Conservation (phyloP, 2,797 vertebrate species). For the Scolopax rusticola region DNA sequence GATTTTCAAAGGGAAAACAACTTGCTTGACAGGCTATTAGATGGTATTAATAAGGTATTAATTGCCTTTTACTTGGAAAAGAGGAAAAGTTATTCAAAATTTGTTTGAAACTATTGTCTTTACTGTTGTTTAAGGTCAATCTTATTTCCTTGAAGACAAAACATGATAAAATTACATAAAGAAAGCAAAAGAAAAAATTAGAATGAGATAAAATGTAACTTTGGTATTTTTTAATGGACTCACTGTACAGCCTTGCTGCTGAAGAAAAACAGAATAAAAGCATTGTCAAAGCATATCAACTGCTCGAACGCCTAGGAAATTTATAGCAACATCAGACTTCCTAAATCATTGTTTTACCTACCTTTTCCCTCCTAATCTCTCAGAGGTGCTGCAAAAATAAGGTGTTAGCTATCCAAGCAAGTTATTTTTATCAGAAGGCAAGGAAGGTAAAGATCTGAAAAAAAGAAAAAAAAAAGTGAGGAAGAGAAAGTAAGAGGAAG, state of each 20-base stretch:
- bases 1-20: background rate
- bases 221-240: background rate
- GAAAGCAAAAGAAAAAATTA: background rate
- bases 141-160: background rate
- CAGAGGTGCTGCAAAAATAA: background rate
- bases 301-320: background rate
- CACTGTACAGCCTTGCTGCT: background rate
- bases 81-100: background rate
- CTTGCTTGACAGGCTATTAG: background rate
- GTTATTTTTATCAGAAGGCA: background rate
- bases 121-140: background rate
- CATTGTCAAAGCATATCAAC: background rate
- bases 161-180: background rate
- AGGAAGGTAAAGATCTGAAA: background rate
- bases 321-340: background rate
- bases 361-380: background rate
- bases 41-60: background rate
- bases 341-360: background rate
- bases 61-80: background rate
- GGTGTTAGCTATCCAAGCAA: background rate
- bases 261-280: background rate
- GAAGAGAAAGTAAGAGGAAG: background rate
- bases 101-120: background rate
- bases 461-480: background rate
- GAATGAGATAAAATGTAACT: background rate